Base-by-base conservation (phyloP, 2,113 vertebrate species). In the Vanacampus margaritifer region DNA sequence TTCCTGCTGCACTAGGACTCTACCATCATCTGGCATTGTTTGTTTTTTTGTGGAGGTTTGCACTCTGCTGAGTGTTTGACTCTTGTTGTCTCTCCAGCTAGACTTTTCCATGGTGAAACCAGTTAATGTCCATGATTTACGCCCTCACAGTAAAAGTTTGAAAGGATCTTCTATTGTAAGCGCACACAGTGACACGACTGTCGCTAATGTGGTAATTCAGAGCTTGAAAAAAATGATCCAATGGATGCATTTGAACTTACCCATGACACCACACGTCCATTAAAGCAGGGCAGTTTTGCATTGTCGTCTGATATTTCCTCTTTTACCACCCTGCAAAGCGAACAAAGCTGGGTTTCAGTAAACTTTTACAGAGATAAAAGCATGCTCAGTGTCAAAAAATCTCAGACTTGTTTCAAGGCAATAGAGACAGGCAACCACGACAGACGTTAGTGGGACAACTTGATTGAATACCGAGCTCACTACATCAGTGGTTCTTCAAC, bases 201-300 rank as follows among this genome's bases (percentile, higher is more conserved):
- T 23, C 48, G n/a, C 21, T 13, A 54, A 26, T 54, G 23, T 21
- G 11, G 10, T 14, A 13, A 54, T 8, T n/a, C n/a, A 23, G 48
- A 60, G 17, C 36, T 21, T n/a, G 21, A 37, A 60, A 60, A 32
- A 53, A 74, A 64, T 41, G 13, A 37, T 3, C 13, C 0, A 54
- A 17, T 3, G 48, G 1, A 21, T 59, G 24, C 35, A 19, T 51
- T 48, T 61, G 17, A 79, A 88, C 96, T 91, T 92, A 99, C 96
- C 96, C 97, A 99, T 81, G 97, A 98, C 68, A 99, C 97, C 80
- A 99, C 96, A 56, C 97, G 93, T 72, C 97, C 97, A n/a, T 98
- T 98, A 90, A 98, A 98, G 89, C 97, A 98, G 12, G 97, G 96
- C 9, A 99, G 91, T 86, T 91, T 95, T 63, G 96, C 93, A 1